phyloP scores from a whole-genome alignment of 2,113 vertebrate genomes.

The Calidris pugnax region DNA sequence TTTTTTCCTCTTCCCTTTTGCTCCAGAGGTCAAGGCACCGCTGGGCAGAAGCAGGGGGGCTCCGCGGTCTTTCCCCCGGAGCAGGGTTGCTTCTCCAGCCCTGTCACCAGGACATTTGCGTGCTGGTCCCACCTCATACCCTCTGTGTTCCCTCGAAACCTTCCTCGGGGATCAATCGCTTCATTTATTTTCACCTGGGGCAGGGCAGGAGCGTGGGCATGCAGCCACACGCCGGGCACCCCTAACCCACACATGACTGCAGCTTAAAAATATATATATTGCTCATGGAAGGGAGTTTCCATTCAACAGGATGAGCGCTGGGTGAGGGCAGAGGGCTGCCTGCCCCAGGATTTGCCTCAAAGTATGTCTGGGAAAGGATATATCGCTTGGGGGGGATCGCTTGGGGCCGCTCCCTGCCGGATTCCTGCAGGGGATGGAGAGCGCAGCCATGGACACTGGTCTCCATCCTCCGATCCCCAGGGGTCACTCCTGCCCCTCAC shows the following conservation, averaged over 20 bases:
- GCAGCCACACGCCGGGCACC: neutral
- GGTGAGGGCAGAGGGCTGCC: neutral
- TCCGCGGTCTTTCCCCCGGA: accelerated
- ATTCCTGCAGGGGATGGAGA: neutral
- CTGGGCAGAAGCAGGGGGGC: neutral
- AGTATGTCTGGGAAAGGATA: neutral
- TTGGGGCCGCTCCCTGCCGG: neutral
- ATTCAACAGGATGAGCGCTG: neutral
- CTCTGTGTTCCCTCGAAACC: neutral
- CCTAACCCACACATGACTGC: neutral
- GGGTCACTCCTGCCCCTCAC: neutral
- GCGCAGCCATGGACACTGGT: accelerated
- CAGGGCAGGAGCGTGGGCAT: neutral
- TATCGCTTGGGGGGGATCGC: too few relatives aligned
- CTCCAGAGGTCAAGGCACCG: neutral
- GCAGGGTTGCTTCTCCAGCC: neutral
- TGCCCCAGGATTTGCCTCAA: neutral
- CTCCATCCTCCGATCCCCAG: neutral
- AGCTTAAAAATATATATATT: neutral
- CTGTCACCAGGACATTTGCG: accelerated
- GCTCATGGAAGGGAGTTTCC: neutral
- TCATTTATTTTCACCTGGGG: neutral
- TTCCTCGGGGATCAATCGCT: neutral
- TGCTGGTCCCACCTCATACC: neutral
- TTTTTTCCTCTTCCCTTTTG: neutral